Percentiles rank a stretch among this genome's conserved stretches.
These are phyloP conservation scores for Athripsodes cinereus DNA, from an alignment of 2,888 invertebrate genomes.

Conservation along the genomic window DNA sequence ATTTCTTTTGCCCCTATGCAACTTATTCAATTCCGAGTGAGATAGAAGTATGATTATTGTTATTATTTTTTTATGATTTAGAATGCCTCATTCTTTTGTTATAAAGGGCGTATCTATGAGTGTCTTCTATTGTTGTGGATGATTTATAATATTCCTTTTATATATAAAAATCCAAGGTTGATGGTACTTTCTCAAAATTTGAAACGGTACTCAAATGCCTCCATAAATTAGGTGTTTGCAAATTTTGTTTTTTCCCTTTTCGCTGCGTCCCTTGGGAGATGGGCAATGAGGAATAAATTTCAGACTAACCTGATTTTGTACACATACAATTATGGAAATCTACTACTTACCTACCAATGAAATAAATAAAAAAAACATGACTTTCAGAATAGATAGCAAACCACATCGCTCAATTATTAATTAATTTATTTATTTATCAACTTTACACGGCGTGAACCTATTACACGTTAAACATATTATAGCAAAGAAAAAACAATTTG, in stretches of 20 bases:
- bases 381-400: too few relatives aligned
- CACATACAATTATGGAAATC: too few relatives aligned
- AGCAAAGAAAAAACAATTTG: too few relatives aligned
- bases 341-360: too few relatives aligned
- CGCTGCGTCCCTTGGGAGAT: background rate
- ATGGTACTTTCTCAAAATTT: background rate
- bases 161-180: background rate
- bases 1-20: background rate
- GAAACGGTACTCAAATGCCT: background rate
- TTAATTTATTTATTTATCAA: too few relatives aligned
- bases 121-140: background rate
- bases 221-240: background rate
- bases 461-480: too few relatives aligned
- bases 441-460: too few relatives aligned
- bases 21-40: background rate
- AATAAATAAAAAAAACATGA: too few relatives aligned
- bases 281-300: background rate
- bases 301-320: too few relatives aligned
- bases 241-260: background rate
- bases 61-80: background rate
- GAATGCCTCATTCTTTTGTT: conserved; percentile 12
- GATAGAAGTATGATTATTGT: background rate
- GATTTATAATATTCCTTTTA: background rate
- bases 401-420: too few relatives aligned
- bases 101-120: conserved; percentile 12